Conservation (phyloP, 1,140 invertebrate genomes). For the Drosophila kanapiae region DNA sequence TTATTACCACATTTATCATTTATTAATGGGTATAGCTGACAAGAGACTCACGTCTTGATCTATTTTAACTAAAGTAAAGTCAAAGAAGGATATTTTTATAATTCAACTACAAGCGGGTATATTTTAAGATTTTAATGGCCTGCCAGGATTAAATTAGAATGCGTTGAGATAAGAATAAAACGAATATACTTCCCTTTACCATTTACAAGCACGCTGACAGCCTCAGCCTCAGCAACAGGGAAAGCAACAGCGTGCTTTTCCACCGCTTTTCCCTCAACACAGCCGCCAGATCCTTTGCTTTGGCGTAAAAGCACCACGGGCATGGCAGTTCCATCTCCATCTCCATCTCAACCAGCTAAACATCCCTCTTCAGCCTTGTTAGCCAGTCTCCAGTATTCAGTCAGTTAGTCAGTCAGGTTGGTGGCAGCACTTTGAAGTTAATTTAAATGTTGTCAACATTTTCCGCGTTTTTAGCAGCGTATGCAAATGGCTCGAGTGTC, state of each 20-base stretch:
- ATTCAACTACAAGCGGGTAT: no score
- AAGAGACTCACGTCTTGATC: not conserved
- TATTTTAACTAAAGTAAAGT: not conserved
- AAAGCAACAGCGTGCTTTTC: constrained; percentile 34
- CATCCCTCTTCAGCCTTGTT: constrained; percentile 18
- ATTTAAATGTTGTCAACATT: constrained; percentile 84
- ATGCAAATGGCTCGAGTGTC: constrained; percentile 77
- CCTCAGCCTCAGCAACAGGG: constrained; percentile 9
- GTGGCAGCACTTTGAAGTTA: constrained; percentile 81
- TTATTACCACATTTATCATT: not conserved
- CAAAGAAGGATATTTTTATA: not conserved
- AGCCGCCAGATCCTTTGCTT: constrained; percentile 17
- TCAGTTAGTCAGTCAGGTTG: constrained; percentile 47
- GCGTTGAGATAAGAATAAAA: not conserved
- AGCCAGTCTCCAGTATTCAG: constrained; percentile 21
- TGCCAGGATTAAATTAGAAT: not conserved
- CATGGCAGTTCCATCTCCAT: constrained; percentile 10
- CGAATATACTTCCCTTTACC: constrained; percentile 39
- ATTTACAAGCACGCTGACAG: constrained; percentile 43
- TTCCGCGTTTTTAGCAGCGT: constrained; percentile 70
- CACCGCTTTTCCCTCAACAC: not conserved
- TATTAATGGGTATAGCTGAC: not conserved
- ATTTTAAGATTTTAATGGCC: not conserved
- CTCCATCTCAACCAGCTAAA: constrained; percentile 11
- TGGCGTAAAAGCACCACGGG: constrained; percentile 13